A percentile compares a stretch with the other conserved stretches of the same genome.
phyloP scores from a whole-genome alignment of 2,113 vertebrate species.

The Balaeniceps rex region DNA sequence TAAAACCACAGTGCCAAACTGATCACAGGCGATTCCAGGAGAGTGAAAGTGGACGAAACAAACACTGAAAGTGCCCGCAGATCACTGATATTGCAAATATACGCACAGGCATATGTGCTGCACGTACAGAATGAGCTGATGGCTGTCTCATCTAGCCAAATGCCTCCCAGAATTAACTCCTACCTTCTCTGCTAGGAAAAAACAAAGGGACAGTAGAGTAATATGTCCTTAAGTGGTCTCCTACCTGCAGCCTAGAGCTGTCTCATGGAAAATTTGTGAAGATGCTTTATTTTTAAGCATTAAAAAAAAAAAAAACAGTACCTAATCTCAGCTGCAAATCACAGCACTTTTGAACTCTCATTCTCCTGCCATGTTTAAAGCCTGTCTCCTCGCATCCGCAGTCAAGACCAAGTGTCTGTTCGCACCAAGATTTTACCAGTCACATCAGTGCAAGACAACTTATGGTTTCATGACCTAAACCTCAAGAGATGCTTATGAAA shows the following conservation, averaged over 20 bases:
- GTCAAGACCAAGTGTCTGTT: background rate
- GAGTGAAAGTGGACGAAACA: background rate
- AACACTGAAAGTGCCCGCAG: background rate
- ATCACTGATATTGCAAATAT: background rate
- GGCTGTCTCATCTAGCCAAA: background rate
- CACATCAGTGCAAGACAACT: background rate
- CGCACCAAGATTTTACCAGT: background rate
- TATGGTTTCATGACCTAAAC: background rate
- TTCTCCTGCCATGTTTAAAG: rapidly evolving
- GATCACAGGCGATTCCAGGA: background rate
- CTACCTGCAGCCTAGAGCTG: background rate
- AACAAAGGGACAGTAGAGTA: background rate
- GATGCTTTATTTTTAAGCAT: background rate
- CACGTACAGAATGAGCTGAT: rapidly evolving
- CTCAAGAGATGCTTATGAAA: background rate
- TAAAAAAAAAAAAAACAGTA: too few relatives aligned
- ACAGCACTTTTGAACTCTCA: background rate
- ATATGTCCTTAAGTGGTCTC: background rate
- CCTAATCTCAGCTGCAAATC: background rate
- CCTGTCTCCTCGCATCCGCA: background rate
- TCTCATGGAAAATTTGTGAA: background rate
- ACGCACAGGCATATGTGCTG: background rate
- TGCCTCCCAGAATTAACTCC: background rate
- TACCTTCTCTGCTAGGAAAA: background rate
- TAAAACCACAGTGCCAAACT: background rate